Percentiles rank a stretch among this genome's conserved stretches.
Conservation (phyloP, 2,888 invertebrate genomes). For the Andrena flavipes region DNA sequence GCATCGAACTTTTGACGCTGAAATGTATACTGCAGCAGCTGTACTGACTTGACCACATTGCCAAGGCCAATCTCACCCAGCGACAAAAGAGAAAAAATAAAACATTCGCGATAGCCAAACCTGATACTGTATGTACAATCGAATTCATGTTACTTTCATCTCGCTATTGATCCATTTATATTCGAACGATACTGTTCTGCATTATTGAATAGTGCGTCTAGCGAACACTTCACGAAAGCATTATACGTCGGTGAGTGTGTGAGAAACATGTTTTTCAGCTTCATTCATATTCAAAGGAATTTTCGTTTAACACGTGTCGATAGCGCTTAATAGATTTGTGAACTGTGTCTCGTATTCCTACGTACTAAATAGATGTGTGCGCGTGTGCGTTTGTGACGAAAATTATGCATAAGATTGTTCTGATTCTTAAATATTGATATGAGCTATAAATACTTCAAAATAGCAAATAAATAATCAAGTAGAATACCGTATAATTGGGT, state of each 20-base stretch:
- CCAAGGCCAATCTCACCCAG: constrained; percentile 77
- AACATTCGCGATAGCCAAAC: constrained; percentile 18
- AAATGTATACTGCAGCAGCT: constrained; percentile 70
- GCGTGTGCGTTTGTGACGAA: too few relatives aligned
- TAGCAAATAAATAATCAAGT: too few relatives aligned
- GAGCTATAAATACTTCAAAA: background rate
- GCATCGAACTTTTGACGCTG: constrained; percentile 77
- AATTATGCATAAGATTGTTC: background rate
- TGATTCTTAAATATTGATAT: background rate
- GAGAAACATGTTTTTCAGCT: constrained; percentile 35
- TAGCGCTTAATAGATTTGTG: background rate
- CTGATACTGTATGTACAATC: constrained; percentile 32
- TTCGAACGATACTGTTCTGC: background rate
- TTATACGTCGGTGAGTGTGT: background rate
- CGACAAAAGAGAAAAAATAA: constrained; percentile 19
- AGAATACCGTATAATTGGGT: too few relatives aligned
- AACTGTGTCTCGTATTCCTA: background rate
- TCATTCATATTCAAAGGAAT: constrained; percentile 35
- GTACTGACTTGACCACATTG: constrained; percentile 75
- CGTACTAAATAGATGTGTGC: background rate
- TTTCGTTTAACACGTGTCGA: background rate
- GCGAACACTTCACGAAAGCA: background rate
- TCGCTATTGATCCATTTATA: constrained; percentile 20
- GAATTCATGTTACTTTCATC: constrained; percentile 31
- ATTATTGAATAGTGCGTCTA: constrained; percentile 17